These are phyloP conservation scores for Chloropsis cyanopogon DNA, from an alignment of 2,113 vertebrate species.

Conservation along the genomic window DNA sequence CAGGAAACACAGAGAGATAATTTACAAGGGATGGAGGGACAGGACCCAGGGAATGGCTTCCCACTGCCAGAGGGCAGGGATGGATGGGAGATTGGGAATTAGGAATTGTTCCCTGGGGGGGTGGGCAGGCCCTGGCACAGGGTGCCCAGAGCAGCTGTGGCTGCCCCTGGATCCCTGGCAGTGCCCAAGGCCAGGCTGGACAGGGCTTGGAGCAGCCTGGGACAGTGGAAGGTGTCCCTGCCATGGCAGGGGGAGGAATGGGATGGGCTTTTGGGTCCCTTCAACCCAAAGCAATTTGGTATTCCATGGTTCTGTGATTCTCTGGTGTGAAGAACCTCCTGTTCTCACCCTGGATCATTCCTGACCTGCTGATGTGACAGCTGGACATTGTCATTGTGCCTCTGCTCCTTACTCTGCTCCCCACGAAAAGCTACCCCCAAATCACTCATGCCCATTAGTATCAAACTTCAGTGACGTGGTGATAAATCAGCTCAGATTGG, in stretches of 20 bases:
- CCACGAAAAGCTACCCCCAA: neutral
- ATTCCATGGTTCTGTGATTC: neutral
- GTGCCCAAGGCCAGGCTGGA: neutral
- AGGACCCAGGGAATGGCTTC: neutral
- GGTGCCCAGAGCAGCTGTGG: neutral
- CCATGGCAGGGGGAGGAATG: neutral
- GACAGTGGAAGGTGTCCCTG: neutral
- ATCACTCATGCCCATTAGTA: neutral
- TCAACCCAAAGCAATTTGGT: neutral
- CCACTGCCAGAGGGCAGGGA: fast-evolving
- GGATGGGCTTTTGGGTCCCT: fast-evolving
- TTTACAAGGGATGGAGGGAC: fast-evolving
- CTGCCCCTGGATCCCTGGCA: neutral
- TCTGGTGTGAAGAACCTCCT: neutral
- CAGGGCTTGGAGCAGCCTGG: neutral
- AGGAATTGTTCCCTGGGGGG: neutral
- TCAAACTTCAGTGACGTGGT: neutral
- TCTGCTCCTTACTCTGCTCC: neutral
- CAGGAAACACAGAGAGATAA: neutral
- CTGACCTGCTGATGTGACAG: neutral
- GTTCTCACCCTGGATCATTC: neutral
- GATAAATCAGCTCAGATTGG: neutral
- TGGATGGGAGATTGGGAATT: neutral
- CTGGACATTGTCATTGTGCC: neutral
- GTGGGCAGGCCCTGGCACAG: neutral